Base-by-base conservation (phyloP, 2,113 vertebrate genomes). In the Sorex fumeus region DNA sequence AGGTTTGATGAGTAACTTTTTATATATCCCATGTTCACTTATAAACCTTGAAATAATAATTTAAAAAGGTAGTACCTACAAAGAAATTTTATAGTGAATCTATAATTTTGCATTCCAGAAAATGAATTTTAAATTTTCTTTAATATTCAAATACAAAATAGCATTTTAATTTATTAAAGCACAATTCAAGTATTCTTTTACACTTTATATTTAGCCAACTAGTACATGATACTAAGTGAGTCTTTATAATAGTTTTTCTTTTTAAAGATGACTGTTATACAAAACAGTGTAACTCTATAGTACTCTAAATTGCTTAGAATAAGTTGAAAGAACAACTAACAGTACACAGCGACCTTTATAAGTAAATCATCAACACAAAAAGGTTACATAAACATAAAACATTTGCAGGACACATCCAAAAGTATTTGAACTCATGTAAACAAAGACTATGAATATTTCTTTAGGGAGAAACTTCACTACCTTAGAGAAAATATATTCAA, bases 401-500 rank as follows among this genome's bases (percentile, higher is more conserved):
- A 97, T 96, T 83, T 92, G 78, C 53, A 93, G 95, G 95, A 64
- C 91, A 95, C 87, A 96, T 87, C 94, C 95, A 94, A 97, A 97
- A 96, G 97, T 53, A 76, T 95, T 86, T 96, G 76, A 95, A 97
- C 96, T 95, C 88, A 96, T 98, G 98, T 98, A 98, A 98, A 98
- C 98, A 98, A 98, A 96, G 93, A 78, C 96, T 96, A 64, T 82
- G 94, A 95, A 96, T 97, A 94, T 95, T 96, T 91, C 86, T 96
- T 94, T 87, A 78, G 76, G 69, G 85, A 97, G 96, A 95, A 96
- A 97, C 96, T 93, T 96, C 82, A 95, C 69, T 95, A 90, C 91
- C 30, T 62, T n/a, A 96, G 95, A 97, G 89, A 84, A 95, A 97
- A 96, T 96, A 93, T 91, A 66, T 86, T 95, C 94, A 94, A 91